These are phyloP conservation scores for Amphipoea lucens DNA, from an alignment of 2,888 invertebrate genomes.

Conservation along the genomic window DNA sequence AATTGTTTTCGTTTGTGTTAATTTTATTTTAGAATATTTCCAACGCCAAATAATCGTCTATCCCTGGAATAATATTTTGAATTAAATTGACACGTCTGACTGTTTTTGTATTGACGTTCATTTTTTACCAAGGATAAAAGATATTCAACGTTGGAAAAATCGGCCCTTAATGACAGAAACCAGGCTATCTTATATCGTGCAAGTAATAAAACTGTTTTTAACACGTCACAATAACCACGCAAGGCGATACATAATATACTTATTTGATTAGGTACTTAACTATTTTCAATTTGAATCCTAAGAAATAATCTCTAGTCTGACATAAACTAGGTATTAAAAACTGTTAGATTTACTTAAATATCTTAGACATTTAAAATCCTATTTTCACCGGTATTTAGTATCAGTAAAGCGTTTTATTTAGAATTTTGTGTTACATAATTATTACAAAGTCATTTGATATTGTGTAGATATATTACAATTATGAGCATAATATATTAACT, in stretches of 20 bases:
- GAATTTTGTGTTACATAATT: neutral
- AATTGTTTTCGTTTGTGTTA: too few relatives aligned
- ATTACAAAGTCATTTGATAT: constrained; percentile 7
- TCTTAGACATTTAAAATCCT: neutral
- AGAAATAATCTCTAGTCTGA: neutral
- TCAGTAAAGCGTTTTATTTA: constrained; percentile 13
- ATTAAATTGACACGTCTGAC: neutral
- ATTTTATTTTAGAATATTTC: neutral
- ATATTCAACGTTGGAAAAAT: neutral
- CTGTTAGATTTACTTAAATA: neutral
- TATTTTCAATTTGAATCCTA: neutral
- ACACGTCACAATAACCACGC: neutral
- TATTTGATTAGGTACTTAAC: neutral
- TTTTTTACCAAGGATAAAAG: neutral
- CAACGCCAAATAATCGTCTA: neutral
- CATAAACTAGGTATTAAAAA: neutral
- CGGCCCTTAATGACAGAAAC: neutral
- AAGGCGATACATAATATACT: neutral
- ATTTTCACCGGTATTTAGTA: neutral
- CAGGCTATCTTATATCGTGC: neutral
- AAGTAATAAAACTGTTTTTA: neutral
- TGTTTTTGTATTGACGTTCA: neutral
- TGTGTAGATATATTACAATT: neutral
- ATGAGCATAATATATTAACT: neutral
- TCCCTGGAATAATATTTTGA: neutral